Evolutionary conservation across 2,888 invertebrate genomes (phyloP).

Genomic region (Psylliodes chrysocephalus): DNA sequence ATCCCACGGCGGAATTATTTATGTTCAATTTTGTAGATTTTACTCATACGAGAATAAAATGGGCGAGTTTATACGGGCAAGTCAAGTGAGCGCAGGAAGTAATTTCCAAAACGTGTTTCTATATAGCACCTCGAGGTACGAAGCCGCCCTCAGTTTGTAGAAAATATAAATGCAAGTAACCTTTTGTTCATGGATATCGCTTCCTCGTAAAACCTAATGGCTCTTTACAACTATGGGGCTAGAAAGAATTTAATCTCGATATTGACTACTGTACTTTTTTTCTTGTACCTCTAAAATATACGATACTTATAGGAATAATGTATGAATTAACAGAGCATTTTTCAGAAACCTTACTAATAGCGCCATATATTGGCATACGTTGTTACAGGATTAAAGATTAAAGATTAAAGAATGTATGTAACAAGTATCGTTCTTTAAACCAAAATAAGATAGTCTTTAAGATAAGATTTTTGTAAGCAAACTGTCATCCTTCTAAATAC

Average conservation of each 20-base stretch:
- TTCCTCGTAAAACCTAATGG: slow-evolving; percentile 25
- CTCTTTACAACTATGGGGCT: slow-evolving; percentile 23
- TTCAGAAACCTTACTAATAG: not conserved
- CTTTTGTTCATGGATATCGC: slow-evolving; percentile 29
- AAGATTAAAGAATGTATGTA: too few relatives aligned
- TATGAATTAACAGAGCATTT: not conserved
- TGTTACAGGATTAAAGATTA: too few relatives aligned
- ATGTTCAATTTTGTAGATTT: slow-evolving; percentile 17
- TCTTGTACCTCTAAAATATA: not conserved
- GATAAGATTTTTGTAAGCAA: too few relatives aligned
- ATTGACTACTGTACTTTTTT: slow-evolving; percentile 11
- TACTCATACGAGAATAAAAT: slow-evolving; percentile 19
- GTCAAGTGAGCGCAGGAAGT: slow-evolving; percentile 12
- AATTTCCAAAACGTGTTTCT: slow-evolving; percentile 30
- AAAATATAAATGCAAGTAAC: slow-evolving; percentile 32
- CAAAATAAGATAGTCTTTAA: too few relatives aligned
- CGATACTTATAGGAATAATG: not conserved
- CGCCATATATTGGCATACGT: too few relatives aligned
- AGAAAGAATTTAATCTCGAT: slow-evolving; percentile 30
- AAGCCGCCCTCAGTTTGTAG: slow-evolving; percentile 24
- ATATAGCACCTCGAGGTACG: slow-evolving; percentile 24
- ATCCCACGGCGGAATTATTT: slow-evolving; percentile 12
- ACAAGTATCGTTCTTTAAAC: too few relatives aligned
- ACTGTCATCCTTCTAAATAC: too few relatives aligned
- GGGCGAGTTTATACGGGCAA: slow-evolving; percentile 10